phyloP scores from a whole-genome alignment of 2,797 vertebrate genomes.

The Balearica regulorum region DNA sequence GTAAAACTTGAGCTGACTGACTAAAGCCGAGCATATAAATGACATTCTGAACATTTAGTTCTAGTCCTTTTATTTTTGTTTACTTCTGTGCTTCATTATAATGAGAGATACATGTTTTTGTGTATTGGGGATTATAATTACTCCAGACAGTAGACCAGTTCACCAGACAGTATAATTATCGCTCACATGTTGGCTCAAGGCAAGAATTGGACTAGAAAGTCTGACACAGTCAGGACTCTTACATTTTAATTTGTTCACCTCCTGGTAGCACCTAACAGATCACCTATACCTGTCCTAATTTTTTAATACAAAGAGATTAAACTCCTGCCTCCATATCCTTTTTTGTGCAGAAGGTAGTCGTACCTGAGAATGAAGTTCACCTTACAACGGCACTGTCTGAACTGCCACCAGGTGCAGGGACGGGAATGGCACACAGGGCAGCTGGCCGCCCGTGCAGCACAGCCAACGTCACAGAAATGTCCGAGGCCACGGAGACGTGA shows the following conservation, averaged over 20 bases:
- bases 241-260: background rate
- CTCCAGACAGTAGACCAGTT: background rate
- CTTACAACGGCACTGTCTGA: background rate
- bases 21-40: background rate
- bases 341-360: background rate
- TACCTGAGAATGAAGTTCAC: background rate
- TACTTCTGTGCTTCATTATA: background rate
- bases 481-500: background rate
- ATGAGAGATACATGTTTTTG: background rate
- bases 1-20: background rate
- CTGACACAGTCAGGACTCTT: background rate
- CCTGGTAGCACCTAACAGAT: background rate
- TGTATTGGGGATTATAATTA: background rate
- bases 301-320: background rate
- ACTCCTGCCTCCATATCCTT: background rate
- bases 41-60: background rate
- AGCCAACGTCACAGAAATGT: background rate
- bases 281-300: background rate
- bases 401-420: background rate
- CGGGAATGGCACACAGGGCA: background rate
- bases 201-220: conserved; percentile 18
- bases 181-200: background rate
- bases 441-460: accelerated
- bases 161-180: conserved; percentile 20
- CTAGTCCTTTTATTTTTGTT: conserved; percentile 18